These are phyloP conservation scores for Phorcus lineatus DNA, from an alignment of 2,888 invertebrate genomes.

Conservation along the genomic window DNA sequence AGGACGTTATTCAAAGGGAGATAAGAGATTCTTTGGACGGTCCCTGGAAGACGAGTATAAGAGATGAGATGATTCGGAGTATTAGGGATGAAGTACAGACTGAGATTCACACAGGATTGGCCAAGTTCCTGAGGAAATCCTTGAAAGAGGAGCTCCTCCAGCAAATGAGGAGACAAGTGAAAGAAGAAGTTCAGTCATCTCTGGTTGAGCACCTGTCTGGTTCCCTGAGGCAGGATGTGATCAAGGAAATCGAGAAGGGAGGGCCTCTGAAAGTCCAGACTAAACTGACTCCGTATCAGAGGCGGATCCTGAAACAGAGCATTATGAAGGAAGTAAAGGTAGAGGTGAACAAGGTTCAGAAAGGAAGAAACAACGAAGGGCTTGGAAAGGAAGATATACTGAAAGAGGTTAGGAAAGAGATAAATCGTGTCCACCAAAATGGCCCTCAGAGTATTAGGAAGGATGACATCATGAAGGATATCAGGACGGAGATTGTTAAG, in stretches of 20 bases:
- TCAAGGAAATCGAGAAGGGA: neutral
- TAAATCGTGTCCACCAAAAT: neutral
- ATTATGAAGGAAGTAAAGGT: neutral
- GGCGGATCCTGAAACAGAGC: neutral
- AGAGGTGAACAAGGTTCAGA: neutral
- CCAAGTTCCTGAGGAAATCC: neutral
- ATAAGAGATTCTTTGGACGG: neutral
- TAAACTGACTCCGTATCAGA: neutral
- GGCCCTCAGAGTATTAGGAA: neutral
- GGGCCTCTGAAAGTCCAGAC: neutral
- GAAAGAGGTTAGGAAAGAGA: neutral
- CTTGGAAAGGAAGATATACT: neutral
- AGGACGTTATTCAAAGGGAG: neutral
- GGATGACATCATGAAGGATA: neutral
- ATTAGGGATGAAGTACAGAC: neutral
- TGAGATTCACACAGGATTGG: neutral
- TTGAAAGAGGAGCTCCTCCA: neutral
- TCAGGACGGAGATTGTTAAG: neutral
- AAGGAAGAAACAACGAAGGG: neutral
- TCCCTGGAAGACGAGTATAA: neutral
- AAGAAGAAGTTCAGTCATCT: neutral
- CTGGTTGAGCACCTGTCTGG: neutral
- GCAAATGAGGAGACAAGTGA: neutral
- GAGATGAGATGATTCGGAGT: neutral
- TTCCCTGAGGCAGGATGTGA: neutral